Base-by-base conservation (phyloP, 2,888 invertebrate genomes). In the Siphlonurus alternatus region DNA sequence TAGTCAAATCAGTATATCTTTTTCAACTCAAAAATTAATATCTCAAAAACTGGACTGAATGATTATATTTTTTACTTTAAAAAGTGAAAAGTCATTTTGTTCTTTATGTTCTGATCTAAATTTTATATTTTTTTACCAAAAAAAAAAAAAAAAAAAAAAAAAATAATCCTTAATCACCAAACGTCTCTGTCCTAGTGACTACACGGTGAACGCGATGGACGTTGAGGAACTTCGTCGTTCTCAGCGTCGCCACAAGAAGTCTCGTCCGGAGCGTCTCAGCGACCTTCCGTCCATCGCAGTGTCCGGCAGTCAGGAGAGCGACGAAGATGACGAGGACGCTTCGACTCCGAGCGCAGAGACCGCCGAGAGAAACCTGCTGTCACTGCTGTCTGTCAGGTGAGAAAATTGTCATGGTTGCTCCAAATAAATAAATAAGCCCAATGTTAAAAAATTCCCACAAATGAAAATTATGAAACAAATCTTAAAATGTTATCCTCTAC, bases 121-220 rank as follows among this genome's bases (percentile, higher is more conserved):
- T n/a, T n/a, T n/a, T n/a, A n/a, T n/a, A n/a, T n/a, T n/a, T n/a
- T n/a, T n/a, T n/a, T n/a, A n/a, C n/a, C n/a, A n/a, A n/a, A n/a
- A n/a, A n/a, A n/a, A n/a, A n/a, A n/a, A n/a, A n/a, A n/a, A n/a
- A n/a, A n/a, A n/a, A n/a, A n/a, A n/a, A n/a, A n/a, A n/a, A n/a
- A n/a, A n/a, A n/a, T n/a, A n/a, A n/a, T n/a, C n/a, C n/a, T n/a
- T n/a, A n/a, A n/a, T n/a, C n/a, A n/a, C n/a, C n/a, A n/a, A n/a
- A n/a, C n/a, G n/a, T n/a, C n/a, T n/a, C n/a, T n/a, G n/a, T n/a
- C 74, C 71, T 70, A 89, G 88, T 66, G 89, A 90, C 71, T 93
- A 89, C 73, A 89, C 88, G 71, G 89, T 93, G 54, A 91, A 88
- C 72, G 91, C 91, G 64, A 90, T 92, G 84, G 90, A 92, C 72